A percentile compares a stretch with the other conserved stretches of the same genome.
These are phyloP conservation scores for Cataglyphis hispanica DNA, from an alignment of 1,140 invertebrate species.

Conservation along the genomic window DNA sequence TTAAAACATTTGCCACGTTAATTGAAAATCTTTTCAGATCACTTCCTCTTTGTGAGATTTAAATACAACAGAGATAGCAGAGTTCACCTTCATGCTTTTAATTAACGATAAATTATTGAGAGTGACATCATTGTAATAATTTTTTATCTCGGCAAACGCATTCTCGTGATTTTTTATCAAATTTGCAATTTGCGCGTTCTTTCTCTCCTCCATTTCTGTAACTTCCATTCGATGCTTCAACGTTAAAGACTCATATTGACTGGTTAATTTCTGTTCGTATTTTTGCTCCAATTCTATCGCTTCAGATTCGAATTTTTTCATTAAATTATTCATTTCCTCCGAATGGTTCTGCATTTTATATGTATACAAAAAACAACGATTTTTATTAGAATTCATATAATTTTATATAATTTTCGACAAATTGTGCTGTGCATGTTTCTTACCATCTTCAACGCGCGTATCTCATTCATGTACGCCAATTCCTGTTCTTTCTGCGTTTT, in stretches of 20 bases:
- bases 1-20: background rate
- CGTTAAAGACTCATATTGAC: constrained; percentile 91
- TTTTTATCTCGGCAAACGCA: constrained; percentile 95
- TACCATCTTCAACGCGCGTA: constrained; percentile 89
- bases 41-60: background rate
- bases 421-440: constrained; percentile 29
- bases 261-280: constrained; percentile 92
- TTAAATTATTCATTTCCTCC: constrained; percentile 89
- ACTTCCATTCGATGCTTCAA: constrained; percentile 92
- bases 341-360: constrained; percentile 72
- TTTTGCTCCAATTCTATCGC: constrained; percentile 93
- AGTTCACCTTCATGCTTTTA: constrained; percentile 90
- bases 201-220: constrained; percentile 95
- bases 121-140: constrained; percentile 97
- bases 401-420: background rate
- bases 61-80: background rate
- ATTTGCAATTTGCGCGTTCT: constrained; percentile 94
- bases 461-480: constrained; percentile 89
- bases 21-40: background rate
- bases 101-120: constrained; percentile 95
- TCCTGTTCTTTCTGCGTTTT: constrained; percentile 91
- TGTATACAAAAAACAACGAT: background rate
- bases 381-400: background rate
- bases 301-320: constrained; percentile 91
- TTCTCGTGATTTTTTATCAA: constrained; percentile 94